A percentile compares a stretch with the other conserved stretches of the same genome.
Evolutionary conservation across 2,888 invertebrate genomes (phyloP).

Genomic region (Melieria crassipennis): DNA sequence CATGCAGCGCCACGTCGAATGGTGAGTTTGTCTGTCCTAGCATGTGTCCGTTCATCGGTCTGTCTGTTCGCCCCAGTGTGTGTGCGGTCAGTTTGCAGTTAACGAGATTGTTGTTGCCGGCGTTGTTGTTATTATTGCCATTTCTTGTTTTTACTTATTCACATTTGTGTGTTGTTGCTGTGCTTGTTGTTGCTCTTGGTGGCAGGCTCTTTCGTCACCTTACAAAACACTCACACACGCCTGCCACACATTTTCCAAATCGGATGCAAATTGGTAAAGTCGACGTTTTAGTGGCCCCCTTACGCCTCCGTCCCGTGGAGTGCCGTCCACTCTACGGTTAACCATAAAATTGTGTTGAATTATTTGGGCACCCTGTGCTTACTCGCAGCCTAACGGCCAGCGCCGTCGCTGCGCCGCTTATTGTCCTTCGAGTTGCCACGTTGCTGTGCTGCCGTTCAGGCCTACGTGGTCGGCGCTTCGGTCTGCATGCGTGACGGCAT

Average conservation of each 20-base stretch:
- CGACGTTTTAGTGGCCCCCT: conserved; percentile 1
- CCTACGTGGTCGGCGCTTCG: not conserved
- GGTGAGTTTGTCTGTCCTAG: conserved; percentile 1
- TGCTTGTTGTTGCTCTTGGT: not conserved
- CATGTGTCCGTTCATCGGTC: not conserved
- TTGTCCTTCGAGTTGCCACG: not conserved
- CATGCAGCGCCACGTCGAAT: too few relatives aligned
- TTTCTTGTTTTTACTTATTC: not conserved
- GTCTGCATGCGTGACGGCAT: conserved; percentile 15
- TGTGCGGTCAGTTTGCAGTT: not conserved
- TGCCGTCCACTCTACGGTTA: conserved; percentile 35
- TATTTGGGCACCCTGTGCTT: conserved; percentile 33
- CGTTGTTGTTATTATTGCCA: too few relatives aligned
- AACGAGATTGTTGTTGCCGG: too few relatives aligned
- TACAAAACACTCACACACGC: not conserved
- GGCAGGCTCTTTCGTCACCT: too few relatives aligned
- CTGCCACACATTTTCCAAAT: conserved; percentile 1
- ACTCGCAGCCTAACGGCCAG: not conserved
- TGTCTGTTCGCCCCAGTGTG: not conserved
- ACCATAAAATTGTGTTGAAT: conserved; percentile 45
- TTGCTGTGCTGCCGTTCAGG: not conserved
- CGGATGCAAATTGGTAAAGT: conserved; percentile 15
- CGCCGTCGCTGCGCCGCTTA: not conserved
- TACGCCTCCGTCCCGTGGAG: not conserved
- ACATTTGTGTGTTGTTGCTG: not conserved